These are phyloP conservation scores for Limnephilus auricula DNA, from an alignment of 2,888 invertebrate species.

Conservation along the genomic window DNA sequence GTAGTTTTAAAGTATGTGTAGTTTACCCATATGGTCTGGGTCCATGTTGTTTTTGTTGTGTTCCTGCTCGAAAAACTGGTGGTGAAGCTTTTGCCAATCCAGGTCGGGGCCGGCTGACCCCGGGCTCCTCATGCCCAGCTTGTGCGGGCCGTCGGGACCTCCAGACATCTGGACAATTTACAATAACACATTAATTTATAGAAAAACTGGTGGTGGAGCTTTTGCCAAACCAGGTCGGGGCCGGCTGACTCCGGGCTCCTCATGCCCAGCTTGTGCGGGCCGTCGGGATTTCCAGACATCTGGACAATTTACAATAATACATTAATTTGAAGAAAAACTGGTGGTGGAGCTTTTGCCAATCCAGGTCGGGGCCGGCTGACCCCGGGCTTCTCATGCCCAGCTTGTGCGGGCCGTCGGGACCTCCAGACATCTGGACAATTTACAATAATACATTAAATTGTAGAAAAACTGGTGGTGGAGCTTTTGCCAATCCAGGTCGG, in stretches of 20 bases:
- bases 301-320: background rate
- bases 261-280: slow-evolving; percentile 71
- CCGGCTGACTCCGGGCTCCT: slow-evolving; percentile 73
- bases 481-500: slow-evolving; percentile 94
- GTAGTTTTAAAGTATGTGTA: background rate
- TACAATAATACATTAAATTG: background rate
- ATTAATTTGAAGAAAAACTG: background rate
- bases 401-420: slow-evolving; percentile 69
- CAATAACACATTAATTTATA: background rate
- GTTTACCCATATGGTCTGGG: slow-evolving; percentile 66
- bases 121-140: slow-evolving; percentile 73
- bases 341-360: slow-evolving; percentile 94
- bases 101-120: slow-evolving; percentile 80
- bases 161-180: slow-evolving; percentile 68
- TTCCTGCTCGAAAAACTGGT: slow-evolving; percentile 89
- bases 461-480: slow-evolving; percentile 80
- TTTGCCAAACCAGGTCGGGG: slow-evolving; percentile 93
- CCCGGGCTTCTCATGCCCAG: slow-evolving; percentile 73
- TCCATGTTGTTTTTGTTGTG: slow-evolving; percentile 80
- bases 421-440: slow-evolving; percentile 68
- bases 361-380: slow-evolving; percentile 81
- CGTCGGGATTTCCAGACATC: slow-evolving; percentile 69
- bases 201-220: slow-evolving; percentile 82
- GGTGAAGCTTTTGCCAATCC: slow-evolving; percentile 95
- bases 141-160: slow-evolving; percentile 68